Conservation (phyloP, 1,140 invertebrate species). For the Temnothorax longispinosus region DNA sequence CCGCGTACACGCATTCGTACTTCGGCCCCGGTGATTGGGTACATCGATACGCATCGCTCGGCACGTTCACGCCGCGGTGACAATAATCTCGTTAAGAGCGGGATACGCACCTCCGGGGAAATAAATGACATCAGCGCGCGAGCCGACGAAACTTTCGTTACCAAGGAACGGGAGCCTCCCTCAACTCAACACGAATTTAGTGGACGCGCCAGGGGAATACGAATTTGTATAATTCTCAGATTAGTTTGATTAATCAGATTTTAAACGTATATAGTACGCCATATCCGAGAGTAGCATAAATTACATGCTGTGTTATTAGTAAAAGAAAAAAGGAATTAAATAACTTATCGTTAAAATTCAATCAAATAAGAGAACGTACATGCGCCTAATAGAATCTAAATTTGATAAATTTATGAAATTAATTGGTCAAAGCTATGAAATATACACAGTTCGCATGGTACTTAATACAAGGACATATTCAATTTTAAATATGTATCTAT, state of each 20-base stretch:
- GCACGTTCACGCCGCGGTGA: slow-evolving; percentile 64
- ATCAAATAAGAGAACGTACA: too few relatives aligned
- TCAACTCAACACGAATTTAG: background rate
- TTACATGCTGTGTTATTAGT: background rate
- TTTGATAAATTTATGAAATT: background rate
- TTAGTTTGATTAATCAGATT: background rate
- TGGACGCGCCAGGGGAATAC: slow-evolving; percentile 10
- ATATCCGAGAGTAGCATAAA: background rate
- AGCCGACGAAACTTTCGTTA: slow-evolving; percentile 63
- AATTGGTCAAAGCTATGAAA: slow-evolving; percentile 57
- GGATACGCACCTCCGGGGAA: slow-evolving; percentile 64
- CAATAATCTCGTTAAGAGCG: slow-evolving; percentile 76
- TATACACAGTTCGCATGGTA: slow-evolving; percentile 52
- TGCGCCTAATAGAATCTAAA: background rate
- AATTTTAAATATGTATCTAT: background rate
- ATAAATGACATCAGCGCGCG: slow-evolving; percentile 68
- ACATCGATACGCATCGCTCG: slow-evolving; percentile 68
- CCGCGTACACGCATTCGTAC: slow-evolving; percentile 54
- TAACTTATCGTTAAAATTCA: slow-evolving; percentile 3
- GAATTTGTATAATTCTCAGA: slow-evolving; percentile 23
- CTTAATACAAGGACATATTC: slow-evolving; percentile 61
- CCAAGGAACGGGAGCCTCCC: slow-evolving; percentile 54
- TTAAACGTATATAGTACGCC: background rate
- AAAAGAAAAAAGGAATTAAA: background rate
- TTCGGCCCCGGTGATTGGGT: slow-evolving; percentile 62